These are phyloP conservation scores for Pterois miles DNA, from an alignment of 2,797 vertebrate species.

Conservation along the genomic window DNA sequence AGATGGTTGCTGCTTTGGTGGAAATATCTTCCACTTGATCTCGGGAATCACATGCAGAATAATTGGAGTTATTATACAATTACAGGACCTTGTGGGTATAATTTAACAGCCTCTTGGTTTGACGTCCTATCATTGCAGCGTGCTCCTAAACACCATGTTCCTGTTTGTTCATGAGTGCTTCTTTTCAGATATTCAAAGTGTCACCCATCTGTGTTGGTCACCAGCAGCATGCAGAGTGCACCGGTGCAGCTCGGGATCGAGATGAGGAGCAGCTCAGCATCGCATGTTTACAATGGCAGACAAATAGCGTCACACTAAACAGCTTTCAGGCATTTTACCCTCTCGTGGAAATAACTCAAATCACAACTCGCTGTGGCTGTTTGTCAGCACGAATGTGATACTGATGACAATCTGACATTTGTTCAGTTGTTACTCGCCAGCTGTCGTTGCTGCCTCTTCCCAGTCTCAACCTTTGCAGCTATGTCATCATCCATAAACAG, in stretches of 20 bases:
- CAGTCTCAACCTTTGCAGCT: background rate
- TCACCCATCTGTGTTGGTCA: slow-evolving; percentile 23
- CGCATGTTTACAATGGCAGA: slow-evolving; percentile 35
- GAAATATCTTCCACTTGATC: slow-evolving; percentile 46
- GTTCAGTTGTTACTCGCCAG: slow-evolving; percentile 12
- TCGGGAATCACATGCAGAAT: slow-evolving; percentile 16
- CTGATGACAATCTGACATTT: slow-evolving; percentile 33
- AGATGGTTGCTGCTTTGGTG: slow-evolving; percentile 7
- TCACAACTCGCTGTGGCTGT: slow-evolving; percentile 18
- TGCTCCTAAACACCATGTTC: slow-evolving; percentile 7
- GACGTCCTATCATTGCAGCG: slow-evolving; percentile 15
- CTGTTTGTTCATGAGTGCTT: slow-evolving; percentile 9
- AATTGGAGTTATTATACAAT: slow-evolving; percentile 11
- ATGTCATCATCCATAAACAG: background rate
- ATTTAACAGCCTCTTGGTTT: slow-evolving; percentile 14
- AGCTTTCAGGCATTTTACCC: slow-evolving; percentile 25
- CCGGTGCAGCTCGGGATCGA: slow-evolving; percentile 19
- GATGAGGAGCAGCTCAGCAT: slow-evolving; percentile 3
- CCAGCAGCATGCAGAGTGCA: slow-evolving; percentile 21
- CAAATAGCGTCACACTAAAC: slow-evolving; percentile 28
- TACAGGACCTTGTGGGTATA: background rate
- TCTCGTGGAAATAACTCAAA: slow-evolving; percentile 7
- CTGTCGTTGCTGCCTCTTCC: slow-evolving; percentile 6
- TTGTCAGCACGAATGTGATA: slow-evolving; percentile 10
- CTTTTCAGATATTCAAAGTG: slow-evolving; percentile 28